Conservation (phyloP, 2,113 vertebrate species). For the Tonatia bakeri region DNA sequence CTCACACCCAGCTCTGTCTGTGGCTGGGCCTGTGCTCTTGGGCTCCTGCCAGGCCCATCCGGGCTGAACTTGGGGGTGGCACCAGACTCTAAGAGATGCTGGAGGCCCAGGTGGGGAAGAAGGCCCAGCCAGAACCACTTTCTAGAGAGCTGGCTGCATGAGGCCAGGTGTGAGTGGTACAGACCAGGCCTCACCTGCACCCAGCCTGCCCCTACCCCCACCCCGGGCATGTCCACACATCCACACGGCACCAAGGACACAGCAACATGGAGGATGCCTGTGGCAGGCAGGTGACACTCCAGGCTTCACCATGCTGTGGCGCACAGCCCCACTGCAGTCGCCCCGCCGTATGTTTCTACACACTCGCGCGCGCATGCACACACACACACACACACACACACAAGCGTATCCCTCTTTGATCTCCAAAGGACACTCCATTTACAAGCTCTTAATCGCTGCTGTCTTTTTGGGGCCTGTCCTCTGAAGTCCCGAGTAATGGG, state of each 20-base stretch:
- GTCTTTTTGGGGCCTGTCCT: conserved; percentile 83
- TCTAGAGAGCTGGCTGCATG: not conserved
- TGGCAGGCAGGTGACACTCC: not conserved
- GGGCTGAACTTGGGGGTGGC: not conserved
- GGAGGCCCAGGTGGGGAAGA: not conserved
- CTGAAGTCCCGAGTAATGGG: conserved; percentile 88
- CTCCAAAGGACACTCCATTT: conserved; percentile 85
- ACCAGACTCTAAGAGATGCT: not conserved
- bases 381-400: not conserved
- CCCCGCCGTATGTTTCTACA: not conserved
- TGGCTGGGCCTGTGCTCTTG: not conserved
- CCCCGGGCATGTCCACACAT: not conserved
- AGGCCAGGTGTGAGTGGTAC: not conserved
- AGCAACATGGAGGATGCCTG: not conserved
- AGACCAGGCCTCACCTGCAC: not conserved
- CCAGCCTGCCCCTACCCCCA: not conserved
- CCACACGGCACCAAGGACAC: not conserved
- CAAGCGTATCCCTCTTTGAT: conserved; percentile 84
- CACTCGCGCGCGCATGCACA: not conserved
- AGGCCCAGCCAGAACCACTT: not conserved
- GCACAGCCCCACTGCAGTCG: not conserved
- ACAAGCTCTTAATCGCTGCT: conserved; percentile 81
- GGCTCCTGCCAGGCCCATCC: not conserved
- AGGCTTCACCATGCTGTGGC: not conserved
- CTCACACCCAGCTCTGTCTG: conserved; percentile 73